Conservation (phyloP, 2,113 vertebrate genomes). For the Campylorhamphus procurvoides region DNA sequence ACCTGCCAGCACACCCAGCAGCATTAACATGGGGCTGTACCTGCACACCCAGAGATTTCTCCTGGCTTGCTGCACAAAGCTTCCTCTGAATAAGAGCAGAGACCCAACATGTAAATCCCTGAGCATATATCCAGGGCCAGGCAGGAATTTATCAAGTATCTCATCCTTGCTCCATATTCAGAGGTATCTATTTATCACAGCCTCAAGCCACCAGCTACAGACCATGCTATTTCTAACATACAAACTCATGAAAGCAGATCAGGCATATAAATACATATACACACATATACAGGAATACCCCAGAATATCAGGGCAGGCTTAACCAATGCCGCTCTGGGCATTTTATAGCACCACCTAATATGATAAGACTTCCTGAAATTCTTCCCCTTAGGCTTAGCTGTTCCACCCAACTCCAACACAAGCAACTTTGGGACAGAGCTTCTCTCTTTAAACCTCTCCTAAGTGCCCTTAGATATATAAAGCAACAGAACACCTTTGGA, state of each 20-base stretch:
- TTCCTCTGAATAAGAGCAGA: not conserved
- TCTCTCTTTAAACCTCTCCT: not conserved
- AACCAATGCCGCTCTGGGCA: not conserved
- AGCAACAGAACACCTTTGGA: not conserved
- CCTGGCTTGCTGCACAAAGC: not conserved
- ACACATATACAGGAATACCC: not conserved
- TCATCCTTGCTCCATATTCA: not conserved
- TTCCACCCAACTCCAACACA: not conserved
- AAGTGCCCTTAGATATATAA: not conserved
- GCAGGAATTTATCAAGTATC: not conserved
- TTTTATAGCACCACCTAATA: not conserved
- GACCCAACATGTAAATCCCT: not conserved
- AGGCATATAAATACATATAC: not conserved
- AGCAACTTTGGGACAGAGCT: not conserved
- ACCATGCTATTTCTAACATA: not conserved
- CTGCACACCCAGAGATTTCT: not conserved
- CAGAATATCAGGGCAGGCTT: not conserved
- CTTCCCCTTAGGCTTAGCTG: not conserved
- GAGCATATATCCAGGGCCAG: not conserved
- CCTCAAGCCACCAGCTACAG: not conserved
- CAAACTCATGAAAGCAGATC: not conserved
- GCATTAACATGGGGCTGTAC: not conserved
- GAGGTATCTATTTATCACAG: not conserved
- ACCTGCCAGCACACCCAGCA: accelerated
- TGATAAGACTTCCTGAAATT: not conserved